phyloP scores from a whole-genome alignment of 2,113 vertebrate genomes.

The Isichthys henryi region DNA sequence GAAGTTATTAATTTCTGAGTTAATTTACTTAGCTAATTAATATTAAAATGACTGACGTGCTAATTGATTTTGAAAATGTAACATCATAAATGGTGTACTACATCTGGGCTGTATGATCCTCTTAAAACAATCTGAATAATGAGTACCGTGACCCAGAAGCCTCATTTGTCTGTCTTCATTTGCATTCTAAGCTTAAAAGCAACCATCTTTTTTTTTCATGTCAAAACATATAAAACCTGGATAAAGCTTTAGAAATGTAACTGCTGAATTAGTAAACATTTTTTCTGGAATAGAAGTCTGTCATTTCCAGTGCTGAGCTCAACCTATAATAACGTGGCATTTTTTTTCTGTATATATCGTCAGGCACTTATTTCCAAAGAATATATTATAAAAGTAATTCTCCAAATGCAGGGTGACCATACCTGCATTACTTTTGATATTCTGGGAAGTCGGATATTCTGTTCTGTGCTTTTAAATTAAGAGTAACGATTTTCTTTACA shows the following conservation, averaged over 20 bases:
- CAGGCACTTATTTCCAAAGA: not conserved
- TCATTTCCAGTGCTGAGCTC: not conserved
- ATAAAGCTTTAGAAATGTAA: not conserved
- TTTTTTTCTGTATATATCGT: not conserved
- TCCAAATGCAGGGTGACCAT: not conserved
- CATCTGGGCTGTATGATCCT: not conserved
- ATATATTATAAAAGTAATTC: not conserved
- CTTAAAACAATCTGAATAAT: not conserved
- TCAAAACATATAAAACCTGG: not conserved
- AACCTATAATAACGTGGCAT: not conserved
- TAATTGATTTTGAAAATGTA: constrained; percentile 1
- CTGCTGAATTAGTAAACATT: not conserved
- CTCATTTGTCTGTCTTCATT: not conserved
- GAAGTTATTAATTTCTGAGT: not conserved
- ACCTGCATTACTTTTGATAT: not conserved
- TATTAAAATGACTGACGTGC: not conserved
- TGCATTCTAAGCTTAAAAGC: not conserved
- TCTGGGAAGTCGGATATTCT: not conserved
- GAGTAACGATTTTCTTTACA: not conserved
- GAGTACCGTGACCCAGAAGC: not conserved
- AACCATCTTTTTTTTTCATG: not conserved
- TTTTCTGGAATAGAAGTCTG: not conserved
- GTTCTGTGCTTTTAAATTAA: not conserved
- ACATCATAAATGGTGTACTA: not conserved
- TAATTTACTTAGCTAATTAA: not conserved